These are phyloP conservation scores for Tichodroma muraria DNA, from an alignment of 2,113 vertebrate genomes.

Conservation along the genomic window DNA sequence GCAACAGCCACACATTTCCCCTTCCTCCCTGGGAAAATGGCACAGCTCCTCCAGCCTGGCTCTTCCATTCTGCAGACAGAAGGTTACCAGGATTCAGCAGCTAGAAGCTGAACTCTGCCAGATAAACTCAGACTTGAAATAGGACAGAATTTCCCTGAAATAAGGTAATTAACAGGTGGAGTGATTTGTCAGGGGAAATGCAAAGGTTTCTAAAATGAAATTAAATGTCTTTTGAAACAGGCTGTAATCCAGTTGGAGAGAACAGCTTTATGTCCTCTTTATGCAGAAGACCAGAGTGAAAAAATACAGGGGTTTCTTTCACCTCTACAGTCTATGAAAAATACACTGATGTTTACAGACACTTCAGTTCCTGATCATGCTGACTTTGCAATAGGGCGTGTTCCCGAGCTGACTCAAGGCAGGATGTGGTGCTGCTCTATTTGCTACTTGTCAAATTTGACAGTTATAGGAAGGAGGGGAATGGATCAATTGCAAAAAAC, in stretches of 20 bases:
- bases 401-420: not conserved
- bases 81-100: not conserved
- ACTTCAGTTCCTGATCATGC: not conserved
- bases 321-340: not conserved
- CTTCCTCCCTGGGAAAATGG: not conserved
- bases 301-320: not conserved
- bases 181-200: conserved; percentile 4
- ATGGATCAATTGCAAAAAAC: not conserved
- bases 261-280: not conserved
- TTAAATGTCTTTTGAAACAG: not conserved
- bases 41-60: not conserved
- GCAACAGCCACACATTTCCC: not conserved
- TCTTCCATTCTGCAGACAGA: not conserved
- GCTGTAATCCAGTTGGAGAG: not conserved
- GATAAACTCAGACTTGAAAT: not conserved
- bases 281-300: not conserved
- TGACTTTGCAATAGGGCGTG: not conserved
- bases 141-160: conserved; percentile 7
- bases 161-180: conserved; percentile 12
- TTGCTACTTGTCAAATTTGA: not conserved
- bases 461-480: not conserved
- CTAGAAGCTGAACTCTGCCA: not conserved
- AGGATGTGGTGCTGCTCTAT: not conserved
- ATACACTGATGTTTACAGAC: not conserved
- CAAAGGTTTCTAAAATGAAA: conserved; percentile 1